Conservation (phyloP, 2,888 invertebrate species). For the Andricus quercusramuli region DNA sequence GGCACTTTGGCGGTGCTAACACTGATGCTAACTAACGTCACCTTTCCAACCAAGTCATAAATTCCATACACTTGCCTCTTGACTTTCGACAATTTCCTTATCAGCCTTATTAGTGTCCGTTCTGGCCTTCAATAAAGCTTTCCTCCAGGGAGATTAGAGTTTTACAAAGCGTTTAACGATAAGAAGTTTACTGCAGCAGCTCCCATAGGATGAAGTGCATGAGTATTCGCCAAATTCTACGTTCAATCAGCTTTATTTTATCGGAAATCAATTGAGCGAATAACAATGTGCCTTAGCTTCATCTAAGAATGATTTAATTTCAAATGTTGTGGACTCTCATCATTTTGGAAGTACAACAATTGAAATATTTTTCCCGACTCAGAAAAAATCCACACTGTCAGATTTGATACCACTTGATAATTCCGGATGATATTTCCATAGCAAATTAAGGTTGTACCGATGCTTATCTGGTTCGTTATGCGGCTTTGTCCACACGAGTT, state of each 20-base stretch:
- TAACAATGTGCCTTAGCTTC: no score
- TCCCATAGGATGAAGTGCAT: no score
- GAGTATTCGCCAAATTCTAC: no score
- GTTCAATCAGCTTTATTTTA: no score
- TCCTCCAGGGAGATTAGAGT: neutral
- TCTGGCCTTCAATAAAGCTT: slow-evolving; percentile 17
- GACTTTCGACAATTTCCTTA: slow-evolving; percentile 14
- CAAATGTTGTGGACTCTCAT: no score
- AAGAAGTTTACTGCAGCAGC: neutral
- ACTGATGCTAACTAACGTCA: slow-evolving; percentile 28
- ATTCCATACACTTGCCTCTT: slow-evolving; percentile 28
- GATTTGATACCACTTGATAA: neutral
- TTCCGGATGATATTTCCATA: slow-evolving; percentile 4
- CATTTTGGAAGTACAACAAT: no score
- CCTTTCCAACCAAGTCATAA: slow-evolving; percentile 5
- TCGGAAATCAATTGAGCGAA: no score
- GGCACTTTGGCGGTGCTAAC: slow-evolving; percentile 40
- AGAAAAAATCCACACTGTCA: neutral
- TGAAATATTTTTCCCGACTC: neutral
- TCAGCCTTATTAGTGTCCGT: slow-evolving; percentile 21
- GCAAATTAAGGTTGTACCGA: slow-evolving; percentile 26
- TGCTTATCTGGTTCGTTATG: slow-evolving; percentile 38
- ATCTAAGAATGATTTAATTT: no score
- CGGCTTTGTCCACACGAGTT: slow-evolving; percentile 12
- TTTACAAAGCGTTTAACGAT: slow-evolving; percentile 1